Percentiles rank a stretch among this genome's conserved stretches.
phyloP scores from a whole-genome alignment of 2,113 vertebrate genomes.

The Limnothrissa miodon region DNA sequence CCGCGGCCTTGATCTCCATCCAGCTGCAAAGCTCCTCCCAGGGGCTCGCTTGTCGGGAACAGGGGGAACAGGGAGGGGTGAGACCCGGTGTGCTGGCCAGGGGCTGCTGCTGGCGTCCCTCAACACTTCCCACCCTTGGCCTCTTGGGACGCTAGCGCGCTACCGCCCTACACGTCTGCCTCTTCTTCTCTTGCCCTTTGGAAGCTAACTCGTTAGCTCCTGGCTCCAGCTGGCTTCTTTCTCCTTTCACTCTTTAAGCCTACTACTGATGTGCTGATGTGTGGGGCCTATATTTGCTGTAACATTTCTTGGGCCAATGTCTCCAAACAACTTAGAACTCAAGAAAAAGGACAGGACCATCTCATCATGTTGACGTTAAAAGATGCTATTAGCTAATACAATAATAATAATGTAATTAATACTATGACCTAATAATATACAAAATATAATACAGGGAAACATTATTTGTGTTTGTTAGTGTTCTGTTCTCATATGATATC shows the following conservation, averaged over 20 bases:
- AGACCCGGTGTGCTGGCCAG: neutral
- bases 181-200: neutral
- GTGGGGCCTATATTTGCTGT: too few species aligned
- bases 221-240: neutral
- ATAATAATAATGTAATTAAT: too few species aligned
- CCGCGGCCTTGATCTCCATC: constrained; percentile 34
- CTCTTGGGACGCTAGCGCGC: neutral
- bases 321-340: neutral
- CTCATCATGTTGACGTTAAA: neutral
- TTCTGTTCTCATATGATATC: too few species aligned
- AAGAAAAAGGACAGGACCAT: neutral
- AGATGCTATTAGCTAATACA: too few species aligned
- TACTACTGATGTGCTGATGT: neutral
- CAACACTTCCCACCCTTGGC: neutral
- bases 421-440: too few species aligned
- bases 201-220: neutral
- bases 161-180: neutral
- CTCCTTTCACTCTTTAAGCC: neutral
- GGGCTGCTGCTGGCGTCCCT: neutral
- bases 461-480: neutral
- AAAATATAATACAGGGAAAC: too few species aligned
- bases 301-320: neutral
- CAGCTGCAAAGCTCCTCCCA: constrained; percentile 28
- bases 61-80: neutral
- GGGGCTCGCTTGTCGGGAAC: constrained; percentile 17